Evolutionary conservation across 2,888 invertebrate genomes (phyloP), one percentile per base, ranked within the genome.

Genomic region (Troglohyphantes excavatus): DNA sequence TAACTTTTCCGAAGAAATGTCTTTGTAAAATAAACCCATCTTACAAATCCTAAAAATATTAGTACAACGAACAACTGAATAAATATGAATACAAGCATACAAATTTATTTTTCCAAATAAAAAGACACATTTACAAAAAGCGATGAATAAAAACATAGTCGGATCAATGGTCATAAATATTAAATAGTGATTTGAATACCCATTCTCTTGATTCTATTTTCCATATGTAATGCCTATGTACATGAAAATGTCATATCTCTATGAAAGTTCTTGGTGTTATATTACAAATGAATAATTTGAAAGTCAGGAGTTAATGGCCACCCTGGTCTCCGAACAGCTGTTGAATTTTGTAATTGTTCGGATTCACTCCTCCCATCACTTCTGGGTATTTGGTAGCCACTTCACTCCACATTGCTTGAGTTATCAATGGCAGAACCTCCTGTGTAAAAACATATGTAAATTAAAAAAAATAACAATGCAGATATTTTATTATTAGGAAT

Each of bases 251-350:
- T 17, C 17, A n/a, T 46, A 13, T 53, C n/a, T 13, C 53, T n/a
- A 5, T n/a, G n/a, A n/a, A 53, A 53, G 53, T 53, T 1, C n/a
- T 23, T 72, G 61, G 61, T 46, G 67, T 23, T 72, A 84, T 46
- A 75, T 21, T 85, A 85, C 85, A 85, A 19, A 85, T 85, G 85
- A 70, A 7, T 13, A 2, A 2, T 9, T 3, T 2, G 13, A 19
- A 68, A 19, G 43, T 23, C 6, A 39, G n/a, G 26, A 19, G 17
- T 92, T 78, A 93, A 90, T 94, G 93, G 2, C 94, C 94, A 17
- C 94, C 94, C 92, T 94, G 94, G 83, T 94, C 92, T 2, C 94
- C 94, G 92, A 94, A 94, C 0, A 94, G 76, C 19, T 92, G 82
- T 70, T 92, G 82, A 72, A 94, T 94, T 26, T 92, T 91, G 3